Evolutionary conservation across 2,113 vertebrate species (phyloP).

Genomic region (Sprattus sprattus): DNA sequence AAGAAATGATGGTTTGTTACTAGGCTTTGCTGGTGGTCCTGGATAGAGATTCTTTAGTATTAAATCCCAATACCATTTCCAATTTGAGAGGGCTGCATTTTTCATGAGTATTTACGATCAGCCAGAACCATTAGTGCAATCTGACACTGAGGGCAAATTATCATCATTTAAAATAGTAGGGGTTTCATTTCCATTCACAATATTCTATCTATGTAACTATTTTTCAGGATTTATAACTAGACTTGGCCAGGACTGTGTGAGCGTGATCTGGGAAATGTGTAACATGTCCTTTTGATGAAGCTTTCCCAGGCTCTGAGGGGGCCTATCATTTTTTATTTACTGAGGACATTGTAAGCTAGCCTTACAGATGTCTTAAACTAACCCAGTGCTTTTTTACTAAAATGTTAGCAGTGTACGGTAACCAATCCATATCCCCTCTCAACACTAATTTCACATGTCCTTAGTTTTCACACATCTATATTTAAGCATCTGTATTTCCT

Average conservation of each 20-base stretch:
- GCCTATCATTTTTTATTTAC: neutral
- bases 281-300: neutral
- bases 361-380: neutral
- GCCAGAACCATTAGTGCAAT: neutral
- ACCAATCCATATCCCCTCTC: neutral
- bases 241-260: neutral
- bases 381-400: neutral
- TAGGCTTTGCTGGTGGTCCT: neutral
- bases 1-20: too few relatives aligned
- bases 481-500: conserved; percentile 32
- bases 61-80: neutral
- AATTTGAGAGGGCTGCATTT: neutral
- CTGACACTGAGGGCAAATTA: neutral
- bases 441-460: neutral
- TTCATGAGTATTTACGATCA: neutral
- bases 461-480: neutral
- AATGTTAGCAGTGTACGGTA: neutral
- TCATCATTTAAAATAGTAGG: neutral
- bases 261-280: neutral
- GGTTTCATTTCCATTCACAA: neutral
- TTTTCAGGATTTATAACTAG: neutral
- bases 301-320: neutral
- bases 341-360: neutral
- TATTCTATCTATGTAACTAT: neutral
- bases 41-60: neutral